Conservation (phyloP, 1,140 invertebrate species). For the Drosophila neocordata region DNA sequence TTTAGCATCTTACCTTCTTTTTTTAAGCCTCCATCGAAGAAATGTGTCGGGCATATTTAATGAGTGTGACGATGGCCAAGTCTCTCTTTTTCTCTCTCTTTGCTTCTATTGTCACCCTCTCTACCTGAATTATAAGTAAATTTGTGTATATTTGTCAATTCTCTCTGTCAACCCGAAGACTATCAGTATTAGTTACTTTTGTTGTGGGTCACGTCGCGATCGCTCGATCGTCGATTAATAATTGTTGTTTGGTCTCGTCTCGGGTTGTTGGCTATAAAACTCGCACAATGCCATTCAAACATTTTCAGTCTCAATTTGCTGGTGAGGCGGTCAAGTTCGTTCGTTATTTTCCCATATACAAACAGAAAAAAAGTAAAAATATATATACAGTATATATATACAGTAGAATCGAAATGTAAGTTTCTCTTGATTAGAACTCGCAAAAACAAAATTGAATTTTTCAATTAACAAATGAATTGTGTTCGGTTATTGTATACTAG, state of each 20-base stretch:
- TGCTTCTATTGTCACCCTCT: neutral
- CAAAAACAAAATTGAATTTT: conserved; percentile 13
- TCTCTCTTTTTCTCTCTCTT: conserved; percentile 19
- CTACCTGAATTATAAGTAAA: conserved; percentile 49
- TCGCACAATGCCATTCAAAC: conserved; percentile 45
- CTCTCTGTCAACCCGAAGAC: conserved; percentile 16
- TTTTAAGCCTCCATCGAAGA: conserved; percentile 28
- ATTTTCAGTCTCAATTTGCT: conserved; percentile 66
- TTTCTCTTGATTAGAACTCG: conserved; percentile 15
- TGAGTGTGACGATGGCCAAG: conserved; percentile 38
- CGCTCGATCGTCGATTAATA: conserved; percentile 12
- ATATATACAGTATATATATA: conserved; percentile 9
- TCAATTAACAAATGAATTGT: conserved; percentile 25
- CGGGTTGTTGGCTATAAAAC: conserved; percentile 60
- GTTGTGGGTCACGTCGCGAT: conserved; percentile 39
- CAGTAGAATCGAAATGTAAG: conserved; percentile 28
- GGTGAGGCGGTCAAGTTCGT: conserved; percentile 51
- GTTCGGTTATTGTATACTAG: conserved; percentile 7
- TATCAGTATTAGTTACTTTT: conserved; percentile 17
- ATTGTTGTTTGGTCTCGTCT: conserved; percentile 9
- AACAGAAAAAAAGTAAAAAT: conserved; percentile 8
- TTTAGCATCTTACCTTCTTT: conserved; percentile 19
- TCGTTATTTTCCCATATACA: conserved; percentile 18
- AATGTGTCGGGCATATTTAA: conserved; percentile 67
- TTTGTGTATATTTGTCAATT: conserved; percentile 51